Percentiles rank a stretch among this genome's conserved stretches.
These are phyloP conservation scores for Carcinoscorpius rotundicauda DNA, from an alignment of 1,140 invertebrate genomes.

Conservation along the genomic window DNA sequence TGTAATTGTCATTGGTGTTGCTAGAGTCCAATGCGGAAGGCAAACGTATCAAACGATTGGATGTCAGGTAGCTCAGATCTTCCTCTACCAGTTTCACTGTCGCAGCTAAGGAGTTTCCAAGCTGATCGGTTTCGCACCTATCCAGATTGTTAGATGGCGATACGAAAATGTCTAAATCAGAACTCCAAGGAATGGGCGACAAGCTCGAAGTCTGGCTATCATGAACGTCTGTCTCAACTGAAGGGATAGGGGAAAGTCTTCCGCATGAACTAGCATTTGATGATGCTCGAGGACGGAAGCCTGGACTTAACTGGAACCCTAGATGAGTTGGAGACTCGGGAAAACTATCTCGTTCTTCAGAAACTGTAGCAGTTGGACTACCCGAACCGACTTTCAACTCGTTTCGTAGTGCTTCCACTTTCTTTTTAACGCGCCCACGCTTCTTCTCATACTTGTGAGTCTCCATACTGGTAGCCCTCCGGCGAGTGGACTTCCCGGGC, in stretches of 20 bases:
- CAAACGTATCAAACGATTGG: too few species aligned
- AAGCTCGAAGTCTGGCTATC: slow-evolving; percentile 47
- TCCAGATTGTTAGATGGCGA: slow-evolving; percentile 22
- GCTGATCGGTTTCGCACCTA: slow-evolving; percentile 44
- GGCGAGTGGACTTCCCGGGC: slow-evolving; percentile 81
- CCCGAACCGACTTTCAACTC: slow-evolving; percentile 40
- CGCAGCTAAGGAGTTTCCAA: slow-evolving; percentile 68
- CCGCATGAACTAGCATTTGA: slow-evolving; percentile 87
- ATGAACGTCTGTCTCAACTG: slow-evolving; percentile 58
- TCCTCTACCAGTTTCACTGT: slow-evolving; percentile 61
- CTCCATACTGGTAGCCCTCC: slow-evolving; percentile 82
- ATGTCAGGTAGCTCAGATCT: too few species aligned
- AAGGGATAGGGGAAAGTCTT: slow-evolving; percentile 78
- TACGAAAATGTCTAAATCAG: slow-evolving; percentile 19
- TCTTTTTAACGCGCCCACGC: slow-evolving; percentile 83
- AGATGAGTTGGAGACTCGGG: slow-evolving; percentile 56
- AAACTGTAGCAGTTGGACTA: slow-evolving; percentile 75
- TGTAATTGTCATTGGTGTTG: neutral
- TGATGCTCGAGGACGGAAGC: slow-evolving; percentile 79
- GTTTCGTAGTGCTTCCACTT: slow-evolving; percentile 55
- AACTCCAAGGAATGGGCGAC: slow-evolving; percentile 35
- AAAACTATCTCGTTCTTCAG: slow-evolving; percentile 76
- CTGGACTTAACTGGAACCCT: slow-evolving; percentile 34
- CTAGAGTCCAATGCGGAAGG: neutral
- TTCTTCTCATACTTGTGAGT: slow-evolving; percentile 90